Percentiles rank a stretch among this genome's conserved stretches.
Evolutionary conservation across 2,888 invertebrate genomes (phyloP).

Genomic region (Toxonevra muliebris): DNA sequence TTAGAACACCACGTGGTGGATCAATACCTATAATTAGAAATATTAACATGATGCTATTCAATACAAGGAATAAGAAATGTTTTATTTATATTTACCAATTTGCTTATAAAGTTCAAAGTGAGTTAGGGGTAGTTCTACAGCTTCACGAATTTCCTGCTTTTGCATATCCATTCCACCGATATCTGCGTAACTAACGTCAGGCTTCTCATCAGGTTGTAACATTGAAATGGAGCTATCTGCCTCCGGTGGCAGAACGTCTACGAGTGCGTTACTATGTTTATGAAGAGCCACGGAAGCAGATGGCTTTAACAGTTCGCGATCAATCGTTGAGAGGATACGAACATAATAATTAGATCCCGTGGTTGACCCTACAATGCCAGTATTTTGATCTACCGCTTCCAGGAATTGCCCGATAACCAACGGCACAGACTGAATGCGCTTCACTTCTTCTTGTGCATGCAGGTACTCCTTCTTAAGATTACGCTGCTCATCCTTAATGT

Average conservation of each 20-base stretch:
- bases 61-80: not conserved
- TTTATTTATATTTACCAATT: constrained; percentile 71
- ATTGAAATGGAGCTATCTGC: constrained; percentile 99
- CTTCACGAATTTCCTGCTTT: constrained; percentile 98
- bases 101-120: constrained; percentile 99
- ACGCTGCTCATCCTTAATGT: constrained; percentile 98
- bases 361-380: constrained; percentile 98
- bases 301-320: constrained; percentile 95
- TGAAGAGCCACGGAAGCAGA: constrained; percentile 98
- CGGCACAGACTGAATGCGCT: constrained; percentile 98
- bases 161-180: constrained; percentile 99
- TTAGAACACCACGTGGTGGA: constrained; percentile 96
- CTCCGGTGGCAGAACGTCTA: constrained; percentile 98
- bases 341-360: constrained; percentile 99
- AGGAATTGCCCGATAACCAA: constrained; percentile 98
- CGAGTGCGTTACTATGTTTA: constrained; percentile 99
- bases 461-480: constrained; percentile 98
- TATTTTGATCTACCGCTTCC: constrained; percentile 99
- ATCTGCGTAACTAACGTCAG: constrained; percentile 95
- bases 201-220: constrained; percentile 97
- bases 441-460: constrained; percentile 98
- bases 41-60: not conserved
- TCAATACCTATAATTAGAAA: constrained; percentile 73
- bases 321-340: constrained; percentile 96
- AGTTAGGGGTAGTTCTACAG: constrained; percentile 96